Evolutionary conservation across 2,888 invertebrate genomes (phyloP), one percentile per base, ranked within the genome.

Genomic region (Antheraea assamensis): DNA sequence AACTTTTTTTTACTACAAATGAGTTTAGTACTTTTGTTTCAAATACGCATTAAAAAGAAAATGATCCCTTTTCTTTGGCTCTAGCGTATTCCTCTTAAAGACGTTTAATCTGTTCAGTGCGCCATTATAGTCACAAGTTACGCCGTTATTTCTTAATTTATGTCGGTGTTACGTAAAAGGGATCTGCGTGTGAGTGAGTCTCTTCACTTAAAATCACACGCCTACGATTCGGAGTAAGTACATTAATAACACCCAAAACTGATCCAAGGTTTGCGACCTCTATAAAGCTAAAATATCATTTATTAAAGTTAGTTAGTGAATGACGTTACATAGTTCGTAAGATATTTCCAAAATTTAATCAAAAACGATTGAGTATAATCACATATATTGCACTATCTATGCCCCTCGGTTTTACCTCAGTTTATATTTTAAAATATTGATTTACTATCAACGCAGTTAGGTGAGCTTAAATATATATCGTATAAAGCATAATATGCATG

Each of bases 91-190:
- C 83, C 85, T 88, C 85, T 80, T 82, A 85, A 80, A 84, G 84
- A 83, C 88, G 80, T 88, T 90, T 92, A 92, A 92, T 92, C 90
- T 88, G 88, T 87, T 89, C 89, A 87, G 91, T 92, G 89, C 88
- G 88, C 86, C 87, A 90, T 92, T 92, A 91, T 83, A 90, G 88
- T 88, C 90, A 87, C 88, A 92, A 93, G 87, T 93, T 92, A 81
- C 87, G 86, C 90, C 87, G 87, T 93, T 91, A 87, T 87, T 88
- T 86, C 81, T 80, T 88, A 89, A 93, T 92, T 92, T 92, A 93
- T 90, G 87, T 87, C 76, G 76, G 83, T 78, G 79, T 79, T 79
- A 81, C 82, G 80, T 85, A 82, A 78, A 68, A 68, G 81, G 78
- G 76, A 75, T 78, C 74, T 77, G 58, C 74, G 78, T 76, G 79